A percentile compares a stretch with the other conserved stretches of the same genome.
phyloP scores from a whole-genome alignment of 1,140 invertebrate species.

The Lysiphlebus fabarum region DNA sequence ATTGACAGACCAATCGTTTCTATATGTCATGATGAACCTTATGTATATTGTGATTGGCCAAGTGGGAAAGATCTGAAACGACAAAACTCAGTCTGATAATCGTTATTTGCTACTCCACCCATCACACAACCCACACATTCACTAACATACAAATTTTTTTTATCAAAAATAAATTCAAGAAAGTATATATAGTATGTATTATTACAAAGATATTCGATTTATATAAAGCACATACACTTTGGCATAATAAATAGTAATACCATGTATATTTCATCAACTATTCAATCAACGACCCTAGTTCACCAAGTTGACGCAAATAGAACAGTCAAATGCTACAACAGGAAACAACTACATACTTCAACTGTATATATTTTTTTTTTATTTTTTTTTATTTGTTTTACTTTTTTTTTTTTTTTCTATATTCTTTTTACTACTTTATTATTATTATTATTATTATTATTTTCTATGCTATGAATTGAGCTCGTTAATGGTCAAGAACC shows the following conservation, averaged over 20 bases:
- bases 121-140: too few relatives aligned
- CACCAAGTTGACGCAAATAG: neutral
- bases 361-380: too few relatives aligned
- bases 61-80: neutral
- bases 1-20: neutral
- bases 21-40: constrained; percentile 8
- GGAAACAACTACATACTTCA: too few relatives aligned
- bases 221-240: neutral
- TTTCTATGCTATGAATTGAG: too few relatives aligned
- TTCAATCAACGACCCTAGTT: neutral
- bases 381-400: too few relatives aligned
- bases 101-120: constrained; percentile 15
- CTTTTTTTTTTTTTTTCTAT: too few relatives aligned
- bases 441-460: too few relatives aligned
- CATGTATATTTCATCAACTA: neutral
- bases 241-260: neutral
- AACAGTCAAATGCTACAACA: too few relatives aligned
- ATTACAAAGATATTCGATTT: neutral
- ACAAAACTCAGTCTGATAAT: constrained; percentile 14
- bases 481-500: too few relatives aligned
- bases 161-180: too few relatives aligned
- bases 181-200: neutral
- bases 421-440: too few relatives aligned
- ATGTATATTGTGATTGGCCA: constrained; percentile 7
- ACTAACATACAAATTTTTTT: too few relatives aligned